Evolutionary conservation across 1,140 invertebrate genomes (phyloP), one percentile per base, ranked within the genome.

Genomic region (Rhagoletis zephyria): DNA sequence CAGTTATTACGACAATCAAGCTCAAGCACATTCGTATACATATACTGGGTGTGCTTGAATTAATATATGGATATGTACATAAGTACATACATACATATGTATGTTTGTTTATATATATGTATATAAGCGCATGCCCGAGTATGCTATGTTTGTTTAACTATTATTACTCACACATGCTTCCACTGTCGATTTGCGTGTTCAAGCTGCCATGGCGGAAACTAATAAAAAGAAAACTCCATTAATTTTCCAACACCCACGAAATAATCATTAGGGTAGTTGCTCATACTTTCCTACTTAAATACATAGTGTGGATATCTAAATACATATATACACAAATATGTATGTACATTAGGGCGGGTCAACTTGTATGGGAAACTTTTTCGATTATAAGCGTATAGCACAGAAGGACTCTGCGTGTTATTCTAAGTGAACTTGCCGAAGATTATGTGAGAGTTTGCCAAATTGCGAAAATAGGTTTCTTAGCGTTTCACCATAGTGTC

Each of bases 151-250:
- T 63, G 61, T 63, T 63, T n/a, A 63, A 9, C 16, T 63, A 1
- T 4, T n/a, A 4, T 14, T 63, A 63, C 61, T 14, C 12, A 2
- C 9, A 4, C 10, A 70, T 12, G 4, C 5, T 45, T 45, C 67
- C 4, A 7, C n/a, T 19, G n/a, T 56, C 2, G 16, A 30, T 81
- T 59, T 81, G 48, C 74, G 74, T 81, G 74, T 81, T 81, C 30
- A 16, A n/a, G 48, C 45, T 81, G 74, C 74, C 74, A 59, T 81
- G 74, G 56, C 74, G 48, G 74, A 81, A 56, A n/a, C n/a, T 81
- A 81, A 81, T 81, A 81, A 81, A 81, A 81, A 81, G 74, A 81
- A 81, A 81, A 81, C 74, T 81, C 74, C 74, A 81, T 81, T 81
- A 81, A 81, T 81, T 81, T 81, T 81, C 74, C 48, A 81, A 81